Conservation (phyloP, 37 sponge, comb jelly and placozoan genomes). For the Aplysina aerophoba region DNA sequence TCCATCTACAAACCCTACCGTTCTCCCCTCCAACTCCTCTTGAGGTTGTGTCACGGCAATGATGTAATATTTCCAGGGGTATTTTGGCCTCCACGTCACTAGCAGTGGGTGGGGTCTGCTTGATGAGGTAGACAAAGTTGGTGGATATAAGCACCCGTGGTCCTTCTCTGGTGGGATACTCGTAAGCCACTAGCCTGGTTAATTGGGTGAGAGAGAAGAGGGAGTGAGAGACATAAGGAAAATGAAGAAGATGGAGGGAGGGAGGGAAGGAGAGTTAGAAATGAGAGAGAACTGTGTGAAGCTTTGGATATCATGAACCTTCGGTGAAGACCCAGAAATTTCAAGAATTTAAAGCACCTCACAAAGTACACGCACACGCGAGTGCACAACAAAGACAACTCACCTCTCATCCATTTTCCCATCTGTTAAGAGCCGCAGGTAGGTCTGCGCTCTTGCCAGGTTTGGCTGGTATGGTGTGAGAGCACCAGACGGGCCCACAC, state of each 20-base stretch:
- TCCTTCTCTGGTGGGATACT: slow-evolving; percentile 41
- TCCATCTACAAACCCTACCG: slow-evolving; percentile 38
- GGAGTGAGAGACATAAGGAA: not conserved
- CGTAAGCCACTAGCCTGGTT: slow-evolving; percentile 77
- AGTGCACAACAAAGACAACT: not conserved
- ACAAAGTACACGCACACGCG: not conserved
- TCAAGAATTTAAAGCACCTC: too few species aligned
- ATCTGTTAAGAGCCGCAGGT: slow-evolving; percentile 70
- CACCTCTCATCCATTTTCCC: slow-evolving; percentile 67
- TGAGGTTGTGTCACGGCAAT: slow-evolving; percentile 44
- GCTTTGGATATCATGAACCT: too few species aligned
- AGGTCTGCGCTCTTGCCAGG: slow-evolving; percentile 80
- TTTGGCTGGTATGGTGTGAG: slow-evolving; percentile 63
- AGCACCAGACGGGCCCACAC: slow-evolving; percentile 77
- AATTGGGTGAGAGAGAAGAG: too few species aligned
- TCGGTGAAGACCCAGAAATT: too few species aligned
- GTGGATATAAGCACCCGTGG: slow-evolving; percentile 76
- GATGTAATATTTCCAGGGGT: slow-evolving; percentile 50
- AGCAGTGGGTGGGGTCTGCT: slow-evolving; percentile 66
- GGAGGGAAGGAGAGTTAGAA: too few species aligned
- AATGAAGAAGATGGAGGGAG: too few species aligned
- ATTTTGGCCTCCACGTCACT: slow-evolving; percentile 39
- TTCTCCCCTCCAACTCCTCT: slow-evolving; percentile 49
- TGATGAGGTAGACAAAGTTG: slow-evolving; percentile 75
- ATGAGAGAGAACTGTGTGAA: too few species aligned